Conservation (phyloP, 2,888 invertebrate species). For the Orthosia incerta region DNA sequence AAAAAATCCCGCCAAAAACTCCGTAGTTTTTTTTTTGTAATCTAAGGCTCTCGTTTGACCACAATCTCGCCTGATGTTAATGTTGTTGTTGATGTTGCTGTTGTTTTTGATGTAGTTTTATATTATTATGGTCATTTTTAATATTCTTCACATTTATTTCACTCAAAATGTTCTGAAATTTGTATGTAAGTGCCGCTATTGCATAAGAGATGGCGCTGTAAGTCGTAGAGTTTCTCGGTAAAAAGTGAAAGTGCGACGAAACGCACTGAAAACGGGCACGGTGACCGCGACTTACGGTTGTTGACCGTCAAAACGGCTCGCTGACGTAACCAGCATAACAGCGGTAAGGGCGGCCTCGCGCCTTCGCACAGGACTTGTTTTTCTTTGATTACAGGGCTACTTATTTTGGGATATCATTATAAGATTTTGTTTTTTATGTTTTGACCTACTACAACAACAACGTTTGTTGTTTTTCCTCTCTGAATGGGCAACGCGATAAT, state of each 20-base stretch:
- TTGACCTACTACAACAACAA: neutral
- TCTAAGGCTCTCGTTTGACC: too few species aligned
- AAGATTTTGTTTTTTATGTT: constrained; percentile 6
- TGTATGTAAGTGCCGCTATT: constrained; percentile 33
- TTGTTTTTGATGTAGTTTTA: too few species aligned
- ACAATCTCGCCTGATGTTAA: too few species aligned
- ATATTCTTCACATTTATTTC: neutral
- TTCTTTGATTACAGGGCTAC: constrained; percentile 47
- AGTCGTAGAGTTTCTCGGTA: constrained; percentile 24
- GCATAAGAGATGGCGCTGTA: constrained; percentile 57
- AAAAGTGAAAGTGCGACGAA: constrained; percentile 83
- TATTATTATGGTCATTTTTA: neutral
- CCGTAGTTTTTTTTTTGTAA: too few species aligned
- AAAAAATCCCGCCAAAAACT: too few species aligned
- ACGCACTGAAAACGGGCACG: constrained; percentile 76
- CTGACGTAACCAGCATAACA: constrained; percentile 80
- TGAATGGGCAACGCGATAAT: neutral
- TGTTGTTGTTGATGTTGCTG: too few species aligned
- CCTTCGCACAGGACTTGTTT: constrained; percentile 51
- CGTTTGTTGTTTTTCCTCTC: neutral
- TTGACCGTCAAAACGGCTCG: constrained; percentile 85
- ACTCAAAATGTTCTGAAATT: neutral
- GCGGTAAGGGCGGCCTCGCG: constrained; percentile 55
- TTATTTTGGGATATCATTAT: constrained; percentile 34
- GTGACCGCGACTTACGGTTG: constrained; percentile 85